Percentiles rank a stretch among this genome's conserved stretches.
These are phyloP conservation scores for Ridgeia piscesae DNA, from an alignment of 1,140 invertebrate species.

Conservation along the genomic window DNA sequence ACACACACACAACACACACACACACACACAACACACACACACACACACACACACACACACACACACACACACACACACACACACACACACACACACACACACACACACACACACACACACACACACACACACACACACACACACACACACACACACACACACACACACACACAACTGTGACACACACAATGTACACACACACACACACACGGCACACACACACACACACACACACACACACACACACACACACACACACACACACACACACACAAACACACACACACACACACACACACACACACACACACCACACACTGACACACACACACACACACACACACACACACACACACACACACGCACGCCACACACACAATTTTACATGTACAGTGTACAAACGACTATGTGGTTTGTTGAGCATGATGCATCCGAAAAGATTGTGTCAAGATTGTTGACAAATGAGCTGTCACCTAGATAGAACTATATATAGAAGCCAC, in stretches of 20 bases:
- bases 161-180: neutral
- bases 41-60: no score
- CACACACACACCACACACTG: neutral
- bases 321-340: neutral
- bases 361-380: neutral
- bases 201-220: neutral
- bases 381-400: neutral
- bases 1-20: no score
- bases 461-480: neutral
- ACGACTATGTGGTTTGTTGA: neutral
- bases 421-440: neutral
- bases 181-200: neutral
- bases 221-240: neutral
- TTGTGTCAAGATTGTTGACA: neutral
- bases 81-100: no score
- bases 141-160: neutral
- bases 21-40: no score
- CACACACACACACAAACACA: neutral
- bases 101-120: no score
- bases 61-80: no score
- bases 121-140: neutral
- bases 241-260: neutral
- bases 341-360: neutral
- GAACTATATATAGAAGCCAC: neutral
- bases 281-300: neutral